A percentile compares a stretch with the other conserved stretches of the same genome.
phyloP scores from a whole-genome alignment of 2,113 vertebrate species.

The Bettongia penicillata region DNA sequence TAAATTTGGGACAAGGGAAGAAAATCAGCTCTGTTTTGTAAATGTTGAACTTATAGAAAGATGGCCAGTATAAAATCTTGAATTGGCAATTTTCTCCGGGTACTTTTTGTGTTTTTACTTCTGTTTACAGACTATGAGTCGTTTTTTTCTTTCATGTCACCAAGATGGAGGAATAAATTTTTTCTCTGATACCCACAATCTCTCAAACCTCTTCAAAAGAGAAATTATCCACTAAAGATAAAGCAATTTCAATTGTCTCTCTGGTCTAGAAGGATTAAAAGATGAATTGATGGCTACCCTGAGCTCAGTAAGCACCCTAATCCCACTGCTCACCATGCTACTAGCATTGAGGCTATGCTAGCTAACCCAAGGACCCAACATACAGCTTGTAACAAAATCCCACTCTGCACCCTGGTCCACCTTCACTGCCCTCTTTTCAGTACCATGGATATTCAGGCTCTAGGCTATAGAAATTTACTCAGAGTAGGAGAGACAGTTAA shows the following conservation, averaged over 20 bases:
- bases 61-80: background rate
- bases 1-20: background rate
- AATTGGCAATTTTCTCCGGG: background rate
- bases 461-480: background rate
- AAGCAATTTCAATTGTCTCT: background rate
- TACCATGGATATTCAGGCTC: background rate
- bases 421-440: background rate
- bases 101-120: background rate
- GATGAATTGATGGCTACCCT: background rate
- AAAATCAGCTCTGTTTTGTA: background rate
- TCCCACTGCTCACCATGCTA: background rate
- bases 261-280: background rate
- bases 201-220: background rate
- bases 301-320: background rate
- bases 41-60: background rate
- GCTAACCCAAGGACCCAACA: background rate
- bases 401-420: background rate
- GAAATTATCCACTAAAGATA: background rate
- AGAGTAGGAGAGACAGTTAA: background rate
- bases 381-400: background rate
- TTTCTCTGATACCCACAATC: background rate
- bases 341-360: background rate
- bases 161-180: background rate
- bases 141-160: background rate
- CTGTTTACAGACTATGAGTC: background rate